Evolutionary conservation across 1,140 invertebrate species (phyloP).

Genomic region (Drosophila subobscura): DNA sequence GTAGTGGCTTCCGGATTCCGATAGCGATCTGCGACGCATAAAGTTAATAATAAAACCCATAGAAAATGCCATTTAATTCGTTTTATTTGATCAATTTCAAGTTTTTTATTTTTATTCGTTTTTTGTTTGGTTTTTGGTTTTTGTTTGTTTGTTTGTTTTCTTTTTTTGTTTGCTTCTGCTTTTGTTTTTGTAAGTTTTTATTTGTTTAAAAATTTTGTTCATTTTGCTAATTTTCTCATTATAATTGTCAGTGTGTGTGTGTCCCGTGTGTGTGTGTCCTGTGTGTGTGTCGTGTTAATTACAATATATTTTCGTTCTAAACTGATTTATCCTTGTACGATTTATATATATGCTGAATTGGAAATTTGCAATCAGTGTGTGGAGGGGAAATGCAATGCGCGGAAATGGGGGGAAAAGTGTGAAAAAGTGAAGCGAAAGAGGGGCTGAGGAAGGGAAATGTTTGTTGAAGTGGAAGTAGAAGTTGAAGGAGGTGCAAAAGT

Average conservation of each 20-base stretch:
- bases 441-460: constrained; percentile 22
- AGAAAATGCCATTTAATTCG: constrained; percentile 18
- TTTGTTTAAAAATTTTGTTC: constrained; percentile 82
- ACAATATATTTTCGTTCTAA: constrained; percentile 79
- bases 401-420: constrained; percentile 49
- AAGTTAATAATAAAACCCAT: not conserved
- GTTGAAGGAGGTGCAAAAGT: constrained; percentile 53
- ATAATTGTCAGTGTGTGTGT: constrained; percentile 58
- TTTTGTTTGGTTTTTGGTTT: constrained; percentile 51
- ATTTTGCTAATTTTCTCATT: constrained; percentile 80
- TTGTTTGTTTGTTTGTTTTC: constrained; percentile 47
- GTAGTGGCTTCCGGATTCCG: constrained; percentile 44
- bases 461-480: constrained; percentile 21
- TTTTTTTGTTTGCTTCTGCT: constrained; percentile 32
- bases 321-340: constrained; percentile 70
- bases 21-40: not conserved
- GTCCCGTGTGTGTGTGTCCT: not conserved
- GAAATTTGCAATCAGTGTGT: constrained; percentile 33
- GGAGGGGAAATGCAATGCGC: constrained; percentile 11
- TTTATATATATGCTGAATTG: constrained; percentile 50
- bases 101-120: constrained; percentile 62
- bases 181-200: constrained; percentile 68
- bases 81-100: constrained; percentile 77
- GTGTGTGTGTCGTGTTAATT: constrained; percentile 63
- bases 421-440: constrained; percentile 37